Percentiles rank a stretch among this genome's conserved stretches.
Conservation (phyloP, 2,888 invertebrate species). For the Drosophila villosipedis region DNA sequence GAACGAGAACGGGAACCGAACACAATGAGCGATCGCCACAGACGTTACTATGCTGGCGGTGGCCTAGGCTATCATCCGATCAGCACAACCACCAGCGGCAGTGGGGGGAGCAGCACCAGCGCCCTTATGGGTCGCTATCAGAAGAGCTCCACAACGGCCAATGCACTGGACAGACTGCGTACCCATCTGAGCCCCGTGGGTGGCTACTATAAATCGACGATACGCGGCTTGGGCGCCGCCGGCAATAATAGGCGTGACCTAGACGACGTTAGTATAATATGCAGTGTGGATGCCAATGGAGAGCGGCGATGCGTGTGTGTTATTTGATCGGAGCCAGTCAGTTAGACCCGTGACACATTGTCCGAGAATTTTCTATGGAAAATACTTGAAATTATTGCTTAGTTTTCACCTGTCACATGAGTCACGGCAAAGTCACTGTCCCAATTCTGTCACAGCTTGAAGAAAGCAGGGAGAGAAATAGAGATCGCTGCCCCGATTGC, state of each 20-base stretch:
- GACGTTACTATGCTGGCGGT: constrained; percentile 83
- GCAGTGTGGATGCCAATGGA: constrained; percentile 64
- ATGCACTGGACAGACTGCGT: constrained; percentile 84
- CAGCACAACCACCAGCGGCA: constrained; percentile 30
- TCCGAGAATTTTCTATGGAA: constrained; percentile 31
- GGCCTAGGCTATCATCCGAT: constrained; percentile 73
- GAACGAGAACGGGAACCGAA: constrained; percentile 49
- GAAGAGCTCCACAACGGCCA: constrained; percentile 81
- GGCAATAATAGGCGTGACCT: constrained; percentile 80
- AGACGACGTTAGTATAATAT: constrained; percentile 83
- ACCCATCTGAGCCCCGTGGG: constrained; percentile 85
- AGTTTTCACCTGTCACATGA: constrained; percentile 71
- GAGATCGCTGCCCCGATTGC: constrained; percentile 46
- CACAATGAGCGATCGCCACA: constrained; percentile 83
- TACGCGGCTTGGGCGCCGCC: constrained; percentile 81
- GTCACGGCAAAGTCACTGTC: constrained; percentile 62
- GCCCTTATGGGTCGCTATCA: constrained; percentile 80
- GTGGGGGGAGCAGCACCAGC: constrained; percentile 38
- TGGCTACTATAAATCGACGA: constrained; percentile 85
- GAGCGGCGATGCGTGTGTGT: constrained; percentile 1
- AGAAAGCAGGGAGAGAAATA: constrained; percentile 1
- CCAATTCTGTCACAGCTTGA: constrained; percentile 64
- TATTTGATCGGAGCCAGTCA: constrained; percentile 22
- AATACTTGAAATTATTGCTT: constrained; percentile 31
- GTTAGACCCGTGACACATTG: constrained; percentile 50